A percentile compares a stretch with the other conserved stretches of the same genome.
Evolutionary conservation across 2,113 vertebrate species (phyloP).

Genomic region (Anarrhichthys ocellatus): DNA sequence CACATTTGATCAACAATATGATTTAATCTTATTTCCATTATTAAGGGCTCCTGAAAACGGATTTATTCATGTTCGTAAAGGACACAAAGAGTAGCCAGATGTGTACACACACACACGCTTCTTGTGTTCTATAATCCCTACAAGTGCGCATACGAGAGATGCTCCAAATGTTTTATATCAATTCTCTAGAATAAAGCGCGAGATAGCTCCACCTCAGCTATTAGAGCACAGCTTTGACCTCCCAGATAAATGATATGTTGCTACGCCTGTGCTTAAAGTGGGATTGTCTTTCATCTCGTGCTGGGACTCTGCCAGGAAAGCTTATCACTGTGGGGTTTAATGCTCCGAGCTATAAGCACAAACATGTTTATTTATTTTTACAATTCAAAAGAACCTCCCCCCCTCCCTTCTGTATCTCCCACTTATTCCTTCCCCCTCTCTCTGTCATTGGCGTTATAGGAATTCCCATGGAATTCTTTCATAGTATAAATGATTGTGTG

Average conservation of each 20-base stretch:
- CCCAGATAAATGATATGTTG: slow-evolving; percentile 77
- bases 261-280: slow-evolving; percentile 73
- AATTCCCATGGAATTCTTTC: slow-evolving; percentile 74
- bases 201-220: slow-evolving; percentile 62
- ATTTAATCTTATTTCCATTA: slow-evolving; percentile 8
- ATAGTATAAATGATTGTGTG: slow-evolving; percentile 43
- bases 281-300: slow-evolving; percentile 79
- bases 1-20: slow-evolving; percentile 2
- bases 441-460: slow-evolving; percentile 73
- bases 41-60: slow-evolving; percentile 23
- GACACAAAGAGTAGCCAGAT: slow-evolving; percentile 52
- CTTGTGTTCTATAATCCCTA: slow-evolving; percentile 56
- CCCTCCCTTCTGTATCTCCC: slow-evolving; percentile 15
- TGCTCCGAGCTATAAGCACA: slow-evolving; percentile 69
- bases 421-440: not conserved
- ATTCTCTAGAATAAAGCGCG: slow-evolving; percentile 56
- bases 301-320: slow-evolving; percentile 74
- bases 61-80: slow-evolving; percentile 37
- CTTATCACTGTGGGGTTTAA: slow-evolving; percentile 68
- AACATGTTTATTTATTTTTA: slow-evolving; percentile 86
- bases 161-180: slow-evolving; percentile 58
- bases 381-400: slow-evolving; percentile 68
- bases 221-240: slow-evolving; percentile 70
- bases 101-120: slow-evolving; percentile 41
- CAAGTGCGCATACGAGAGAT: not conserved